Evolutionary conservation across 1,140 invertebrate genomes (phyloP).

Genomic region (Belonocnema kinseyi): DNA sequence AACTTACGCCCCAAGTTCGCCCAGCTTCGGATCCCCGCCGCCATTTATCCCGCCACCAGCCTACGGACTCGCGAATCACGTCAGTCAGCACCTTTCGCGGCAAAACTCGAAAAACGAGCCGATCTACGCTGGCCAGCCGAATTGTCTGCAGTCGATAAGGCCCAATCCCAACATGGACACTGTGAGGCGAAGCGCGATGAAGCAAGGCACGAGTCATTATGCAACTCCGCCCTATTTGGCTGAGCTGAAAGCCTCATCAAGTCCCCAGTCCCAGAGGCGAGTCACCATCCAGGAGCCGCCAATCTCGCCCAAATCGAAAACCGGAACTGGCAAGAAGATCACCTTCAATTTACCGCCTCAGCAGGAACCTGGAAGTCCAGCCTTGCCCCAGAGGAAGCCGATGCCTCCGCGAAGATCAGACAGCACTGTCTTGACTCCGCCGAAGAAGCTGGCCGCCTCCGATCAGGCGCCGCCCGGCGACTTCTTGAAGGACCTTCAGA

Average conservation of each 20-base stretch:
- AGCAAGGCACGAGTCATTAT: conserved; percentile 66
- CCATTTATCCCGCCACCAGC: conserved; percentile 74
- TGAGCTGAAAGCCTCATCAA: conserved; percentile 71
- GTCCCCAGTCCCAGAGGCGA: conserved; percentile 73
- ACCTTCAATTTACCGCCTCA: conserved; percentile 75
- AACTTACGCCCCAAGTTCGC: conserved; percentile 60
- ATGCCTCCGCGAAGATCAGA: conserved; percentile 84
- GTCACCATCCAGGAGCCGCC: conserved; percentile 75
- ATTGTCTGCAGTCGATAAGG: conserved; percentile 58
- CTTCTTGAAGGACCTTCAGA: conserved; percentile 90
- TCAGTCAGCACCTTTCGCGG: conserved; percentile 57
- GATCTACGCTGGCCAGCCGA: conserved; percentile 53
- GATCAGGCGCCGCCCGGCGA: conserved; percentile 86
- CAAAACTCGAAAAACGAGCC: conserved; percentile 62
- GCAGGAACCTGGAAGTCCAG: conserved; percentile 73
- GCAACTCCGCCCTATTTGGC: conserved; percentile 69
- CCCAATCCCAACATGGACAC: conserved; percentile 70
- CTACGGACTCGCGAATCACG: conserved; percentile 48
- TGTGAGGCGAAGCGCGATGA: conserved; percentile 69
- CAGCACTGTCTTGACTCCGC: conserved; percentile 82
- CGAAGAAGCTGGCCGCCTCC: conserved; percentile 84
- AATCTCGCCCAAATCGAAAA: conserved; percentile 72
- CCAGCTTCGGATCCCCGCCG: conserved; percentile 65
- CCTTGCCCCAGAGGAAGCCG: conserved; percentile 75
- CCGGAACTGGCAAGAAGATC: conserved; percentile 75